Evolutionary conservation across 37 sponge, comb jelly and placozoan species (phyloP), one percentile per base, ranked within the genome.

Genomic region (Beroe forskalii): DNA sequence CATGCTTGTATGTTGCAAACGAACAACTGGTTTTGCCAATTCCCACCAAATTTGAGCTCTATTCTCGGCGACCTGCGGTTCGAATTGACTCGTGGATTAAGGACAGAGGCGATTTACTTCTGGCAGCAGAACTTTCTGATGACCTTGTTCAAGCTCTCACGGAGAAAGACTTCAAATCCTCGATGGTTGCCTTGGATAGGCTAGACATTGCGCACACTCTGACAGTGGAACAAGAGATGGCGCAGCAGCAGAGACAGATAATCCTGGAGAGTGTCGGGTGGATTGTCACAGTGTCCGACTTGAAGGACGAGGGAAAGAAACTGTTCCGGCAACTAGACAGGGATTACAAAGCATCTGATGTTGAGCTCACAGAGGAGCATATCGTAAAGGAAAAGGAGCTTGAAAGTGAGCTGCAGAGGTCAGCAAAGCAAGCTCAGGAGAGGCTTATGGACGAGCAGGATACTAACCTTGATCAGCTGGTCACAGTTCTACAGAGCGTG

Each of bases 221-320:
- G 23, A 37, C 44, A 4, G 86, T 80, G n/a, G 86, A 80, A 25
- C 38, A 80, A 48, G 86, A 80, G 22, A 44, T 80, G 55, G 43
- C 55, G 14, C 28, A 44, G 28, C 86, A 80, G 55, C 86, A 80
- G 55, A 41, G 86, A 25, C 86, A 80, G 55, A n/a, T 80, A 1
- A 80, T 80, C 40, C 4, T 80, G 55, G 86, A 80, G 86, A 80
- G 86, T 42, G 86, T 80, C 38, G 86, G 86, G n/a, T 80, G 86
- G 86, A 44, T 80, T 23, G 55, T 80, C 17, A 80, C 86, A 42
- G 86, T 80, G 9, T 80, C 86, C 9, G 86, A 80, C 31, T 25
- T 80, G 25, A 41, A 80, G 40, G 48, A 35, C 14, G 86, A 80
- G 86, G 86, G 86, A 12, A 40, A 43, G 30, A 44, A 41, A 41